phyloP scores from a whole-genome alignment of 2,113 vertebrate genomes.

The Mesitornis unicolor region DNA sequence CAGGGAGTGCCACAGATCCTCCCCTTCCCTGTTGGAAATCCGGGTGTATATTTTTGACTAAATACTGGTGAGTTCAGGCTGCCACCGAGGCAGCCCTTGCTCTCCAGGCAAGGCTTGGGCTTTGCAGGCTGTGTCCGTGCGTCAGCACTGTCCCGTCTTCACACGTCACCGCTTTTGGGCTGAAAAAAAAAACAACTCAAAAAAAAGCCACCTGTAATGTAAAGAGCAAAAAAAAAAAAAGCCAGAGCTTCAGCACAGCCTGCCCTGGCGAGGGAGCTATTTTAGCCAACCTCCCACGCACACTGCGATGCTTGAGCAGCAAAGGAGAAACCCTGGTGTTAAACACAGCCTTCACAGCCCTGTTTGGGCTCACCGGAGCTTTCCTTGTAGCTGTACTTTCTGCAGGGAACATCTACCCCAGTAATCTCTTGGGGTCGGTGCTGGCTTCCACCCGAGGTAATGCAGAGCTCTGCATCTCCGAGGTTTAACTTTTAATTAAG shows the following conservation, averaged over 20 bases:
- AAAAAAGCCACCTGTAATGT: background rate
- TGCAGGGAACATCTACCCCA: background rate
- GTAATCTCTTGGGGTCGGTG: background rate
- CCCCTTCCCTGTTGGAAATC: background rate
- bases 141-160: background rate
- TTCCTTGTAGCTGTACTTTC: background rate
- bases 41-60: rapidly evolving
- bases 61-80: background rate
- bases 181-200: background rate
- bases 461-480: rapidly evolving
- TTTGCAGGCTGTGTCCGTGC: background rate
- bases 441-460: background rate
- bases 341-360: background rate
- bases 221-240: background rate
- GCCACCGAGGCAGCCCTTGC: background rate
- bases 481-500: too few relatives aligned
- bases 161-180: rapidly evolving
- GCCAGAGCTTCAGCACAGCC: background rate
- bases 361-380: rapidly evolving
- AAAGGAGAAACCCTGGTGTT: background rate
- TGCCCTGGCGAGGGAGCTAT: conserved; percentile 6
- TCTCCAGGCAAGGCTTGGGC: background rate
- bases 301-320: background rate
- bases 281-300: conserved; percentile 34
- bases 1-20: background rate